Percentiles rank a stretch among this genome's conserved stretches.
Evolutionary conservation across 2,797 vertebrate genomes (phyloP).

Genomic region (Merluccius polli): DNA sequence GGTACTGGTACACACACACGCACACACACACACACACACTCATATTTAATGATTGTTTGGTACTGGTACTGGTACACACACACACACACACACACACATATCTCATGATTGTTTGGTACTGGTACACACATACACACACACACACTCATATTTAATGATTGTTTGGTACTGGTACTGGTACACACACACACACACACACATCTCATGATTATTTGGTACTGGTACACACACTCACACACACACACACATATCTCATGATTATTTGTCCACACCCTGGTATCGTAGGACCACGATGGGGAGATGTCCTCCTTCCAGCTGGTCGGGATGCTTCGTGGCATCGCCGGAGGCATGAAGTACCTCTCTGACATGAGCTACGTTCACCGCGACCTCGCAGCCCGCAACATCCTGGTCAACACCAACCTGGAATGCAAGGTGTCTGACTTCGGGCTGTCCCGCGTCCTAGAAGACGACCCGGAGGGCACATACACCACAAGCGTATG

Average conservation of each 20-base stretch:
- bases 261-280: not conserved
- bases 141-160: not conserved
- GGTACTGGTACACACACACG: no score
- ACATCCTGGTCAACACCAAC: slow-evolving; percentile 92
- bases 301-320: slow-evolving; percentile 88
- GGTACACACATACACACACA: not conserved
- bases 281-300: slow-evolving; percentile 85
- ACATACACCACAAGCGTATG: slow-evolving; percentile 97
- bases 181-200: not conserved
- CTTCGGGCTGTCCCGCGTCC: slow-evolving; percentile 89
- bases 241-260: not conserved
- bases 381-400: slow-evolving; percentile 92
- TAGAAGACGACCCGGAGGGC: slow-evolving; percentile 93
- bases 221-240: not conserved
- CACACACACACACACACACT: not conserved
- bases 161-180: not conserved
- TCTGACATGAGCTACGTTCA: slow-evolving; percentile 98
- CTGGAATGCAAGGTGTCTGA: slow-evolving; percentile 96
- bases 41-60: no score
- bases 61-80: no score
- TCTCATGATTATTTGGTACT: no score
- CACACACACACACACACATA: not conserved
- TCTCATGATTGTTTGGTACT: not conserved
- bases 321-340: slow-evolving; percentile 91
- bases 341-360: slow-evolving; percentile 94